Evolutionary conservation across 2,888 invertebrate species (phyloP), one percentile per base, ranked within the genome.

Genomic region (Panzeria rudis): DNA sequence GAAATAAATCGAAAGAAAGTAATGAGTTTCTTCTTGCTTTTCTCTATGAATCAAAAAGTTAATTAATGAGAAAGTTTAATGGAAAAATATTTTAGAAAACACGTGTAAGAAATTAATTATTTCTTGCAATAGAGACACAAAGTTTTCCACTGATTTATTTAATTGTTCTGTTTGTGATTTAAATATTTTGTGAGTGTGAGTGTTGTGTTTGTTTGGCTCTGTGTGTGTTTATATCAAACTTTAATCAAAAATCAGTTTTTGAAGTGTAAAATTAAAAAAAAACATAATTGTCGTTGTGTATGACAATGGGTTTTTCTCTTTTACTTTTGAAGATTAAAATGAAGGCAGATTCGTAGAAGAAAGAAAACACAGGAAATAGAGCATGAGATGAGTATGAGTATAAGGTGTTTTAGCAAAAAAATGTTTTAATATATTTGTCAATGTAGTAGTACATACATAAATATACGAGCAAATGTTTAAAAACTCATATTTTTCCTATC

Each of bases 341-440:
- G 29, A 35, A 44, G 15, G 52, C 50, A 64, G 9, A 32, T 35
- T 25, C 20, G 2, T 41, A 56, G 32, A 50, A 59, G 50, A 32
- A n/a, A 15, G 8, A 59, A 23, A 23, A 11, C 4, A 66, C 66
- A 73, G 66, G 73, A 80, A 73, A 73, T 80, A 68, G 73, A 80
- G 73, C 79, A 59, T 72, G 38, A 80, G 64, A 47, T 80, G 38
- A 80, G 23, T 15, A 47, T 80, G 38, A 80, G 23, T 15, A 71
- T 13, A 23, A 76, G 23, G 56, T n/a, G 44, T 61, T 54, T 54
- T 35, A 79, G 23, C 15, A 44, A 25, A 68, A 38, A 47, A 44
- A 41, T 59, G 32, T 38, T 47, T 59, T 41, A n/a, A 47, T 17
- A 25, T 54, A 56, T 47, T 50, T 68, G 29, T 52, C 47, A 23